Evolutionary conservation across 2,888 invertebrate species (phyloP), one percentile per base, ranked within the genome.

Genomic region (Oithona nana): DNA sequence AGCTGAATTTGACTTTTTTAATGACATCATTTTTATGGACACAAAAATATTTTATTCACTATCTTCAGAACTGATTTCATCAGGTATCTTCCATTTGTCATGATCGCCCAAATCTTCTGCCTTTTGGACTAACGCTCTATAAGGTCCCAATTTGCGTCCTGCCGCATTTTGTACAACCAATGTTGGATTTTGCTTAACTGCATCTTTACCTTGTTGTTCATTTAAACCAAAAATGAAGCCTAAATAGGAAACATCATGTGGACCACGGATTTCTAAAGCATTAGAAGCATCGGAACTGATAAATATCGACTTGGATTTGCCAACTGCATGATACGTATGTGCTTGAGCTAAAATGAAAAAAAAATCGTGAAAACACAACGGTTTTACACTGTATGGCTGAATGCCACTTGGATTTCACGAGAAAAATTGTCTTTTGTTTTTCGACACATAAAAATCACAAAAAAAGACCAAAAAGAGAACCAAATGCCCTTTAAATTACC

Each of bases 221-320:
- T 55, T 56, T 6, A 62, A n/a, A 20, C 62, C 55, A 48, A 62
- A 56, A 16, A 62, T 56, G 28, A 56, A 56, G 31, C 39, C 56
- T 28, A 62, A 24, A 48, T 62, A 30, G 28, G 54, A 20, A 20
- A 62, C 62, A 28, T 62, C 62, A 28, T 39, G 48, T 29, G 62
- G 62, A 13, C 56, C 55, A 20, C 62, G 62, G 13, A 62, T 22
- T n/a, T 62, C 62, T 4, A 62, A 56, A 20, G 48, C 39, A 16
- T 24, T 55, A 11, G 28, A 11, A 11, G 62, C 62, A 2, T 28
- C 55, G 24, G 49, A 48, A 24, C 49, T 49, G 11, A 62, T 13
- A 48, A 62, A 8, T 8, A 62, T 62, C 26, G 48, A 20, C 56
- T 62, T 62, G 13, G 59, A 59, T 20, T 59, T 59, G 26, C 59